Percentiles rank a stretch among this genome's conserved stretches.
These are phyloP conservation scores for Lasioglossum baleicum DNA, from an alignment of 1,140 invertebrate genomes.

Conservation along the genomic window DNA sequence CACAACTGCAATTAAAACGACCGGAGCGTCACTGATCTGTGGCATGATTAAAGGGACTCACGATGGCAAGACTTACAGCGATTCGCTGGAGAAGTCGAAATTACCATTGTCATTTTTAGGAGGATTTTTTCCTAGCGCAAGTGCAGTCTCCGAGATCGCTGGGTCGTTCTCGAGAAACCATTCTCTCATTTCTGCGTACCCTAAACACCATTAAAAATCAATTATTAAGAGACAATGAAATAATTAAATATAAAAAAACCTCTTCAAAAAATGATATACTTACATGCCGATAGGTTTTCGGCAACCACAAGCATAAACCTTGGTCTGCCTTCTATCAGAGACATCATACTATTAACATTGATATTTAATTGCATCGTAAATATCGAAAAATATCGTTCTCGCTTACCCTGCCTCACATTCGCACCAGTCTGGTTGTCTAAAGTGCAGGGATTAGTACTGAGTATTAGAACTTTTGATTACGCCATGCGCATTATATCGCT, in stretches of 20 bases:
- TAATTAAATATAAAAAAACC: not conserved
- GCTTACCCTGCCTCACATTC: slow-evolving; percentile 57
- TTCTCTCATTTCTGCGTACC: slow-evolving; percentile 12
- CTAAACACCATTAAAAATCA: not conserved
- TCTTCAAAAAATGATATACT: not conserved
- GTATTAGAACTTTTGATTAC: slow-evolving; percentile 59
- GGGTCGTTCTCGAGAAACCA: slow-evolving; percentile 30
- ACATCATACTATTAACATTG: not conserved
- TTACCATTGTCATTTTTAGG: slow-evolving; percentile 48
- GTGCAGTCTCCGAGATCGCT: slow-evolving; percentile 20
- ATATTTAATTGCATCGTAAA: too few relatives aligned
- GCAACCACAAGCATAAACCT: slow-evolving; percentile 55
- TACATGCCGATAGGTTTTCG: slow-evolving; percentile 30
- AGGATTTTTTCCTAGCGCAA: not conserved
- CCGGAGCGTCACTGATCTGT: slow-evolving; percentile 13
- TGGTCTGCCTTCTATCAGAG: slow-evolving; percentile 21
- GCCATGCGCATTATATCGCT: slow-evolving; percentile 20
- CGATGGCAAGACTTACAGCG: slow-evolving; percentile 41
- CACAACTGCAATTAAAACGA: slow-evolving; percentile 29
- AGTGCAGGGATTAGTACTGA: slow-evolving; percentile 53
- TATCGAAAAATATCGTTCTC: not conserved
- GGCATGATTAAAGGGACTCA: not conserved
- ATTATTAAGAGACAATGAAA: not conserved
- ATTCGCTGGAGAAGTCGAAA: slow-evolving; percentile 44
- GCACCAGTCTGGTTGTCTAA: slow-evolving; percentile 56